These are phyloP conservation scores for Antennarius maculatus DNA, from an alignment of 2,797 vertebrate species.

Conservation along the genomic window DNA sequence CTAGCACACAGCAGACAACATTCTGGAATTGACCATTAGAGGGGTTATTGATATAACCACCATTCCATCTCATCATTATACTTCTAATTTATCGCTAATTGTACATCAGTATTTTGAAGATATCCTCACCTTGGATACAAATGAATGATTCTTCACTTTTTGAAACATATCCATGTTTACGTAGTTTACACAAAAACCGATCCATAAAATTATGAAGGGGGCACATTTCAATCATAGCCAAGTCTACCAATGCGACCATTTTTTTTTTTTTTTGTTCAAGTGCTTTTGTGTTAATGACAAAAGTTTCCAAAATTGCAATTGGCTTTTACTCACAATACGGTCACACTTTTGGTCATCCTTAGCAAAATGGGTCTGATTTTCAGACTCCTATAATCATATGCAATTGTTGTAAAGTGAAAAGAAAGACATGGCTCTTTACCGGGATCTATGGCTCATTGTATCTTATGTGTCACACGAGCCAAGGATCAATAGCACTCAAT, in stretches of 20 bases:
- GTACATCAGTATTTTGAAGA: conserved; percentile 74
- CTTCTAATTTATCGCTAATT: conserved; percentile 83
- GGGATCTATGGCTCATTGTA: conserved; percentile 86
- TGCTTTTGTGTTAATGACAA: conserved; percentile 77
- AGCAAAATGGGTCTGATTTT: conserved; percentile 60
- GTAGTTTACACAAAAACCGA: conserved; percentile 51
- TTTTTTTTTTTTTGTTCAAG: conserved; percentile 37
- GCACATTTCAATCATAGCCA: conserved; percentile 51
- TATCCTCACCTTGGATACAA: conserved; percentile 73
- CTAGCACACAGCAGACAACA: conserved; percentile 79
- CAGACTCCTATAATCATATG: conserved; percentile 83
- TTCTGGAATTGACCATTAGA: conserved; percentile 83
- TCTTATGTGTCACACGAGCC: conserved; percentile 83
- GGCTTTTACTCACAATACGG: conserved; percentile 68
- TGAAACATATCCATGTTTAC: conserved; percentile 67
- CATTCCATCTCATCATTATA: conserved; percentile 78
- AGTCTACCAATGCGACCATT: conserved; percentile 57
- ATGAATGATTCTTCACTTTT: conserved; percentile 66
- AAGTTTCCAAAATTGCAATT: conserved; percentile 76
- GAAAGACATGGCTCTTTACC: conserved; percentile 78
- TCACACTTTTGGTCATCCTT: conserved; percentile 60
- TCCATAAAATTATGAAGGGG: conserved; percentile 55
- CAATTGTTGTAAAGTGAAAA: conserved; percentile 84
- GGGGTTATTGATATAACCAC: conserved; percentile 83
- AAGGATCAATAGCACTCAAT: conserved; percentile 86